Percentiles rank a stretch among this genome's conserved stretches.
These are phyloP conservation scores for Crotalus tigris DNA, from an alignment of 2,113 vertebrate genomes.

Conservation along the genomic window DNA sequence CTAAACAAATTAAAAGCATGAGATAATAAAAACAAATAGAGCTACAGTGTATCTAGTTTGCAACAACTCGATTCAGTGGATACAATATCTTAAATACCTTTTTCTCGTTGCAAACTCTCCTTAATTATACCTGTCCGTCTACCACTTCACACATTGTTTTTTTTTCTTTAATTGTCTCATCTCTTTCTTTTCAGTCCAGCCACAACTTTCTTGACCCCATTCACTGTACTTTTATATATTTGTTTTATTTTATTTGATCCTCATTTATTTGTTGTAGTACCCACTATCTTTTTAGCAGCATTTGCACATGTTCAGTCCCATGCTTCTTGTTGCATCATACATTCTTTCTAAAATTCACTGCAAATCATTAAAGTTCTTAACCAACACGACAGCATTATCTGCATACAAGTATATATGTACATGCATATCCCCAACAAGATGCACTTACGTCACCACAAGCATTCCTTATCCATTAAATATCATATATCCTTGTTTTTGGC, in stretches of 20 bases:
- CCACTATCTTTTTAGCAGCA: not conserved
- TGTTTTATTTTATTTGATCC: not conserved
- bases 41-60: not conserved
- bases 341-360: not conserved
- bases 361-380: not conserved
- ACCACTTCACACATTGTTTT: not conserved
- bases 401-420: not conserved
- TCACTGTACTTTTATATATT: not conserved
- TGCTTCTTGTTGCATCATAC: not conserved
- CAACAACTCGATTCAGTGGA: not conserved
- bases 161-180: not conserved
- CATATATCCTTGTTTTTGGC: not conserved
- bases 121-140: not conserved
- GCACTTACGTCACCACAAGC: not conserved
- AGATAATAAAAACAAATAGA: not conserved
- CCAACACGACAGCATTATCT: not conserved
- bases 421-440: not conserved
- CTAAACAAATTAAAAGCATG: not conserved
- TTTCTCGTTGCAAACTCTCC: not conserved
- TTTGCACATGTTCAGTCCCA: not conserved
- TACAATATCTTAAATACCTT: not conserved
- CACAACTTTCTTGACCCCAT: not conserved
- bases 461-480: not conserved
- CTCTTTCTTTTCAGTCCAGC: not conserved
- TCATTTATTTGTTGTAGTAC: not conserved